A percentile compares a stretch with the other conserved stretches of the same genome.
Evolutionary conservation across 1,140 invertebrate species (phyloP).

Genomic region (Stegodyphus mimosarum): DNA sequence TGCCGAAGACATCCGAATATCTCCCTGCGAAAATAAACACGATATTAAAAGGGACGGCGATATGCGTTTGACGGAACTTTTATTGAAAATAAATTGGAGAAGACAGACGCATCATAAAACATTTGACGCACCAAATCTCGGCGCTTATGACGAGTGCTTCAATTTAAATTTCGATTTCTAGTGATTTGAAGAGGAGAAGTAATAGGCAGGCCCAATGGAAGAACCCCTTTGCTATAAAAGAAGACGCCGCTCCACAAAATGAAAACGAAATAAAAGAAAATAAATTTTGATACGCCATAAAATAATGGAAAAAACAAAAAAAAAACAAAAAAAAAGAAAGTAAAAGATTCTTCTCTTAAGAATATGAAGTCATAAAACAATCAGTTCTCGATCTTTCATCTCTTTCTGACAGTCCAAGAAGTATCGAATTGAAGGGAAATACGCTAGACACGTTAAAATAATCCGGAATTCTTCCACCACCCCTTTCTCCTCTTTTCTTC

Average conservation of each 20-base stretch:
- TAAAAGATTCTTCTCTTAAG: constrained; percentile 6
- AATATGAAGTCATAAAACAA: constrained; percentile 53
- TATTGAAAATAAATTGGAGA: constrained; percentile 58
- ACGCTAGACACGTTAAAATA: constrained; percentile 18
- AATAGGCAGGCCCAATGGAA: neutral
- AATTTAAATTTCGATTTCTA: constrained; percentile 56
- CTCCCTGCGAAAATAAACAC: constrained; percentile 39
- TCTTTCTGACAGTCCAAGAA: constrained; percentile 12
- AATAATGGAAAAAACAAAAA: neutral
- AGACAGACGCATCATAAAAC: constrained; percentile 31
- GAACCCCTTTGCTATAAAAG: neutral
- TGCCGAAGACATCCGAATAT: constrained; percentile 26
- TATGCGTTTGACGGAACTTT: constrained; percentile 48
- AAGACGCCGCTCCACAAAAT: neutral
- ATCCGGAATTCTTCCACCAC: neutral
- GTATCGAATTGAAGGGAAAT: constrained; percentile 27
- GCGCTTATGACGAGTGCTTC: constrained; percentile 53
- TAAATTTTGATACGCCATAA: neutral
- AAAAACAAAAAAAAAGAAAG: constrained; percentile 2
- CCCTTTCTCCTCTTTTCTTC: neutral
- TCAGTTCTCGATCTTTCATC: constrained; percentile 47
- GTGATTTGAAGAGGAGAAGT: constrained; percentile 27
- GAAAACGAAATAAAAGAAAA: neutral
- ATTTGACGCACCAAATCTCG: constrained; percentile 37
- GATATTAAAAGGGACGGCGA: constrained; percentile 44